These are phyloP conservation scores for Himantopus leucocephalus DNA, from an alignment of 2,113 vertebrate genomes.

Conservation along the genomic window DNA sequence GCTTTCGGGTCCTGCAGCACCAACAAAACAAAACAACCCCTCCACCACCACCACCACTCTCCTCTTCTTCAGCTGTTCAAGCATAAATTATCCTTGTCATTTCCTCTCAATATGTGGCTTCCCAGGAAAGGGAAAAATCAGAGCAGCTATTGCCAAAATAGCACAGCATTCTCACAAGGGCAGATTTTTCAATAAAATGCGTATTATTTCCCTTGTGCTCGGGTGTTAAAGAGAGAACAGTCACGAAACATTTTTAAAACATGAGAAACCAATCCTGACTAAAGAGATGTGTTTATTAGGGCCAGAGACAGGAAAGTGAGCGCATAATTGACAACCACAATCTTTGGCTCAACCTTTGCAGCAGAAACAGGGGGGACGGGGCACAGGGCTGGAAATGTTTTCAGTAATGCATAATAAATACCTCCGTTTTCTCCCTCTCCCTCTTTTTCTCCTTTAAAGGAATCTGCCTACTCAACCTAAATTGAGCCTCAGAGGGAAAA, in stretches of 20 bases:
- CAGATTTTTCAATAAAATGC: not conserved
- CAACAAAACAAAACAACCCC: not conserved
- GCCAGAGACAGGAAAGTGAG: not conserved
- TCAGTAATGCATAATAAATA: slow-evolving; percentile 13
- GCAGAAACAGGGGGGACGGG: not conserved
- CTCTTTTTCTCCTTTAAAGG: slow-evolving; percentile 30
- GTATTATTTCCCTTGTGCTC: not conserved
- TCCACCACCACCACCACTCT: not conserved
- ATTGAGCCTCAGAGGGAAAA: slow-evolving; percentile 29
- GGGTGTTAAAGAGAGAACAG: not conserved
- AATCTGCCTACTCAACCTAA: slow-evolving; percentile 51
- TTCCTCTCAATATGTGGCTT: slow-evolving; percentile 41
- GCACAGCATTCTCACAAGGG: not conserved
- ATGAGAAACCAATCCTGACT: slow-evolving; percentile 4
- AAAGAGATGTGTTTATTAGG: slow-evolving; percentile 16
- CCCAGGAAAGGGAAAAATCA: slow-evolving; percentile 19
- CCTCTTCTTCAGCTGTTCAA: slow-evolving; percentile 50
- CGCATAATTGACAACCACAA: slow-evolving; percentile 11
- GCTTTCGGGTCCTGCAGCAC: slow-evolving; percentile 17
- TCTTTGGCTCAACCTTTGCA: slow-evolving; percentile 45
- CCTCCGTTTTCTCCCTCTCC: not conserved
- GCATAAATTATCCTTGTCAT: slow-evolving; percentile 56
- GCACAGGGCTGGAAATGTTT: not conserved
- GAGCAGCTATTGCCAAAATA: slow-evolving; percentile 23
- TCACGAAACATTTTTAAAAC: slow-evolving; percentile 31